These are phyloP conservation scores for Lordiphosa collinella DNA, from an alignment of 1,140 invertebrate genomes.

Conservation along the genomic window DNA sequence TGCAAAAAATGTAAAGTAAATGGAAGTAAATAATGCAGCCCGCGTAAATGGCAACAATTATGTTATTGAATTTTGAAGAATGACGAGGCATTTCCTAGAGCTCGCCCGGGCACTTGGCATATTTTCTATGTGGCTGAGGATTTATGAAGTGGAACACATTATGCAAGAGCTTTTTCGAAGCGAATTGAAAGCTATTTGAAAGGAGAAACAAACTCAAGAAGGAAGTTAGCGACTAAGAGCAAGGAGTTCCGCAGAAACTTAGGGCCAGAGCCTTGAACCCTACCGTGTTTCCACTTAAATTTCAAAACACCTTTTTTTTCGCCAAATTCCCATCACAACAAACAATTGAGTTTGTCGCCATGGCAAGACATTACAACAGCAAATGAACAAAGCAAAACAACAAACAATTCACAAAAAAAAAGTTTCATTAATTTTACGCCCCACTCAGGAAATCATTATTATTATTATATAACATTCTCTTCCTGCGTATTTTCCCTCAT, in stretches of 20 bases:
- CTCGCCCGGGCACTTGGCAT: too few species aligned
- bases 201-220: too few species aligned
- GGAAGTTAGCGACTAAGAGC: too few species aligned
- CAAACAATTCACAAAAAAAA: slow-evolving; percentile 1
- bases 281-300: too few species aligned
- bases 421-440: slow-evolving; percentile 44
- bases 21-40: slow-evolving; percentile 44
- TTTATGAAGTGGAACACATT: too few species aligned
- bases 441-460: slow-evolving; percentile 51
- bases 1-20: slow-evolving; percentile 36
- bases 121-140: too few species aligned
- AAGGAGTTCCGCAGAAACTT: too few species aligned
- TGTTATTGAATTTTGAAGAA: slow-evolving; percentile 52
- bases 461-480: slow-evolving; percentile 32
- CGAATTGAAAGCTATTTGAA: too few species aligned
- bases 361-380: neutral
- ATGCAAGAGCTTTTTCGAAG: too few species aligned
- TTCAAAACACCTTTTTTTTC: too few species aligned
- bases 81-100: neutral
- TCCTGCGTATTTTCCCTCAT: slow-evolving; percentile 33
- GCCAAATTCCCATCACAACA: too few species aligned
- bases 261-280: too few species aligned
- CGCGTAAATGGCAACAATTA: slow-evolving; percentile 59
- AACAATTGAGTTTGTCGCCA: neutral
- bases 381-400: neutral